phyloP scores from a whole-genome alignment of 2,113 vertebrate genomes.

The Stegastes partitus region DNA sequence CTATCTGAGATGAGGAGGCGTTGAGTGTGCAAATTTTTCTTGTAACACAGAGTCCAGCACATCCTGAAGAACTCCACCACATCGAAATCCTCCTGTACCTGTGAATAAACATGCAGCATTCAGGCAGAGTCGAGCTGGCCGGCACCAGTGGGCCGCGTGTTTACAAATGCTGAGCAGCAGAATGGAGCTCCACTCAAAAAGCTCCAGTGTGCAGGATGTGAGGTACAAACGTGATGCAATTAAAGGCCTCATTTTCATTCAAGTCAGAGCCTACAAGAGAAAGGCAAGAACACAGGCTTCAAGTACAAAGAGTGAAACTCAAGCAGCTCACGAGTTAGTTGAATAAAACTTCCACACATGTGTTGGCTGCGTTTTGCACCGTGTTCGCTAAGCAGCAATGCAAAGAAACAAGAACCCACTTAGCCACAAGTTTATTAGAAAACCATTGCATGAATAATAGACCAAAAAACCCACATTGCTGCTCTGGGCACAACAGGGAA shows the following conservation, averaged over 20 bases:
- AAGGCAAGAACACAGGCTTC: constrained; percentile 62
- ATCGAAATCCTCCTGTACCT: constrained; percentile 95
- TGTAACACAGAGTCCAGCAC: constrained; percentile 97
- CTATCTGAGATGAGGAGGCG: constrained; percentile 89
- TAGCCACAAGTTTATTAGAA: background rate
- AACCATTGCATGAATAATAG: background rate
- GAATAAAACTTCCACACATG: constrained; percentile 6
- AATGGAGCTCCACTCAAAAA: constrained; percentile 52
- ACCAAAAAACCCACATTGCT: background rate
- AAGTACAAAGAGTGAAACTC: constrained; percentile 60
- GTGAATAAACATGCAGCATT: constrained; percentile 34
- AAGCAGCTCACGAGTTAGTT: constrained; percentile 37
- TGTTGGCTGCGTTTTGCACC: background rate
- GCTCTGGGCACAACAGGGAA: background rate
- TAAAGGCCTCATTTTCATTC: constrained; percentile 76
- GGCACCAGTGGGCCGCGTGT: constrained; percentile 50
- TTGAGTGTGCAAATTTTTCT: constrained; percentile 90
- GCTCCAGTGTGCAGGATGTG: constrained; percentile 59
- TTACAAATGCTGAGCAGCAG: constrained; percentile 64
- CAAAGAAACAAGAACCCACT: background rate
- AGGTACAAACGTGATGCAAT: constrained; percentile 61
- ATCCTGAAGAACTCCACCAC: constrained; percentile 94
- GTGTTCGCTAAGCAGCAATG: background rate
- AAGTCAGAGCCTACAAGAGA: constrained; percentile 70
- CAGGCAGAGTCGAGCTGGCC: constrained; percentile 28